Percentiles rank a stretch among this genome's conserved stretches.
Evolutionary conservation across 2,888 invertebrate species (phyloP).

Genomic region (Mamestra brassicae): DNA sequence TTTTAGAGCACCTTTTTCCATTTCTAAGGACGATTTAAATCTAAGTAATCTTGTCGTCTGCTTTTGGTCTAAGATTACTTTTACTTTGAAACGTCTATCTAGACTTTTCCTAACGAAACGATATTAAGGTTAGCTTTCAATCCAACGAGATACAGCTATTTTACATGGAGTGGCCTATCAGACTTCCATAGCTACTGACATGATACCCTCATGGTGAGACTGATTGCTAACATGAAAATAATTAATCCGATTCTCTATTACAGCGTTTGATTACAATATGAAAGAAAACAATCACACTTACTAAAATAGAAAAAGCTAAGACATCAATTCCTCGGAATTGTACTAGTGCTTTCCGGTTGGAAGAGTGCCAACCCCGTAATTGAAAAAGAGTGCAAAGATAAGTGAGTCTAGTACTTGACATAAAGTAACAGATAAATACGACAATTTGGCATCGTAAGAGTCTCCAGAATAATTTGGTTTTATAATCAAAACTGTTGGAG

Average conservation of each 20-base stretch:
- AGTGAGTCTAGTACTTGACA: slow-evolving; percentile 55
- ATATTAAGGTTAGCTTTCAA: too few species aligned
- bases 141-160: too few species aligned
- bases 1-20: not conserved
- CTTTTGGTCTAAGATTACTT: not conserved
- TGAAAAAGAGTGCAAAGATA: slow-evolving; percentile 63
- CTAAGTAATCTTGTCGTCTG: not conserved
- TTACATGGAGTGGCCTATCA: not conserved
- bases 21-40: not conserved
- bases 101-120: too few species aligned
- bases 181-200: not conserved
- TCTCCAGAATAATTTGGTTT: slow-evolving; percentile 44
- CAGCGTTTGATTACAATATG: slow-evolving; percentile 4
- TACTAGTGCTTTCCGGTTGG: slow-evolving; percentile 54
- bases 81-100: too few species aligned
- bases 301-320: slow-evolving; percentile 46
- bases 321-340: slow-evolving; percentile 55
- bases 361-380: slow-evolving; percentile 62
- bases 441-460: slow-evolving; percentile 42
- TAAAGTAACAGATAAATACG: slow-evolving; percentile 55
- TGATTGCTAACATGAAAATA: too few species aligned
- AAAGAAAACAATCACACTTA: slow-evolving; percentile 32
- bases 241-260: not conserved
- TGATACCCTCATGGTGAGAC: too few species aligned
- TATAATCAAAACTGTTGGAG: slow-evolving; percentile 36